These are phyloP conservation scores for Drosophila miranda DNA, from an alignment of 1,140 invertebrate species.

Conservation along the genomic window DNA sequence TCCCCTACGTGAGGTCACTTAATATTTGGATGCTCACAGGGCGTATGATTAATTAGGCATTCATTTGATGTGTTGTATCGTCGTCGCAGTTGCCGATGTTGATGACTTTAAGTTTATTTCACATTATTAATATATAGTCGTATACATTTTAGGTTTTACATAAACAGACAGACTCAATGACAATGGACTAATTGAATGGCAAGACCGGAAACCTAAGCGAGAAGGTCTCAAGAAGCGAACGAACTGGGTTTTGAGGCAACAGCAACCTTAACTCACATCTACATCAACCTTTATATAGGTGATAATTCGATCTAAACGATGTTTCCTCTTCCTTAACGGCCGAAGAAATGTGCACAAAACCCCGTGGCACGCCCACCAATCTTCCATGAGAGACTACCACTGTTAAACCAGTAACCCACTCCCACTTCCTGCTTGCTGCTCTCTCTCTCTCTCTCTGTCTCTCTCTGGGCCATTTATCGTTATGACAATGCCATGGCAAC, in stretches of 20 bases:
- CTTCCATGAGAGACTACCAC: background rate
- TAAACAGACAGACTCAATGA: slow-evolving; percentile 37
- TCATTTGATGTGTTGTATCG: slow-evolving; percentile 35
- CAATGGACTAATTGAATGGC: slow-evolving; percentile 32
- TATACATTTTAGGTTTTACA: slow-evolving; percentile 39
- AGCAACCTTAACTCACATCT: slow-evolving; percentile 27
- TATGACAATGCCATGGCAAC: slow-evolving; percentile 74
- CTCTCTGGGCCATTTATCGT: slow-evolving; percentile 28
- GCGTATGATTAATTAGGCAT: slow-evolving; percentile 73
- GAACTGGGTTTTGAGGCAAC: slow-evolving; percentile 17
- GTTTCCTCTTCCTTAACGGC: slow-evolving; percentile 45
- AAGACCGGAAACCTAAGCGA: slow-evolving; percentile 51
- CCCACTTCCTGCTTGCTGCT: slow-evolving; percentile 67
- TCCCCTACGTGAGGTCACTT: slow-evolving; percentile 52
- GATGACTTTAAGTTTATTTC: slow-evolving; percentile 26
- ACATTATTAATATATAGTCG: slow-evolving; percentile 21
- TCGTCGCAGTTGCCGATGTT: slow-evolving; percentile 14
- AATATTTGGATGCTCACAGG: slow-evolving; percentile 68
- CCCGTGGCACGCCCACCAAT: slow-evolving; percentile 28
- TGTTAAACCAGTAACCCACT: slow-evolving; percentile 65
- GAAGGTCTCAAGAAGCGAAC: slow-evolving; percentile 50
- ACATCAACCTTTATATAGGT: slow-evolving; percentile 4
- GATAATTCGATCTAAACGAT: slow-evolving; percentile 43
- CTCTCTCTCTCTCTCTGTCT: slow-evolving; percentile 9
- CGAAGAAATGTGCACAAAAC: slow-evolving; percentile 12